phyloP scores from a whole-genome alignment of 2,888 invertebrate species.

The Crossocerus cetratus region DNA sequence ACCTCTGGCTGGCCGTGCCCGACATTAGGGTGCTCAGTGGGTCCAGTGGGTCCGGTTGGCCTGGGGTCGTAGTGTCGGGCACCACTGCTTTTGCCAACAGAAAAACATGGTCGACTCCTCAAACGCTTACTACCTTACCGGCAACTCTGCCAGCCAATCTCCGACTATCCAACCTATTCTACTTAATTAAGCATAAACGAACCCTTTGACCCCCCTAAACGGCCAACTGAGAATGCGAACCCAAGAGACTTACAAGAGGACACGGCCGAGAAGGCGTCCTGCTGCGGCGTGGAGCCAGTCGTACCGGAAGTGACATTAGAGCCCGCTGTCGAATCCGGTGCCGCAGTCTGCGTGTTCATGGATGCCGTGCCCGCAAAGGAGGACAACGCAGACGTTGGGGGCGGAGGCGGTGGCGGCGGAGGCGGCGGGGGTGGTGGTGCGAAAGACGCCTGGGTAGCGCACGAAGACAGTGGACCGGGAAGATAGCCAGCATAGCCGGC shows the following conservation, averaged over 20 bases:
- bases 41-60: conserved; percentile 73
- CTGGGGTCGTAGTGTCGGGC: conserved; percentile 84
- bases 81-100: conserved; percentile 71
- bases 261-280: conserved; percentile 73
- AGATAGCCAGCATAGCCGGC: conserved; percentile 92
- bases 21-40: conserved; percentile 71
- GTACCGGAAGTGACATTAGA: conserved; percentile 67
- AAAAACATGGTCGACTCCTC: conserved; percentile 16
- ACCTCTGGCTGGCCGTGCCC: conserved; percentile 68
- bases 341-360: conserved; percentile 68
- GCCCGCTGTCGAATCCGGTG: conserved; percentile 73
- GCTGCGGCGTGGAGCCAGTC: conserved; percentile 69
- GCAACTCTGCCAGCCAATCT: not conserved
- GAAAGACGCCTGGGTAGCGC: conserved; percentile 79
- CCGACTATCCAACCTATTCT: no score
- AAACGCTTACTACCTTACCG: not conserved
- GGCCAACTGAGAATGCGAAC: no score
- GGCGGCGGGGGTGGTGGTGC: conserved; percentile 72
- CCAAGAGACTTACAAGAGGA: conserved; percentile 69
- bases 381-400: conserved; percentile 67
- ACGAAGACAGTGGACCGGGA: conserved; percentile 84
- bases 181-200: no score
- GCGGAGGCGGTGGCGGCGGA: conserved; percentile 65
- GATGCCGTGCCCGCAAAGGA: conserved; percentile 71
- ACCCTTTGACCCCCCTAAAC: no score